Conservation (phyloP, 2,797 vertebrate species). For the Syncerus caffer region DNA sequence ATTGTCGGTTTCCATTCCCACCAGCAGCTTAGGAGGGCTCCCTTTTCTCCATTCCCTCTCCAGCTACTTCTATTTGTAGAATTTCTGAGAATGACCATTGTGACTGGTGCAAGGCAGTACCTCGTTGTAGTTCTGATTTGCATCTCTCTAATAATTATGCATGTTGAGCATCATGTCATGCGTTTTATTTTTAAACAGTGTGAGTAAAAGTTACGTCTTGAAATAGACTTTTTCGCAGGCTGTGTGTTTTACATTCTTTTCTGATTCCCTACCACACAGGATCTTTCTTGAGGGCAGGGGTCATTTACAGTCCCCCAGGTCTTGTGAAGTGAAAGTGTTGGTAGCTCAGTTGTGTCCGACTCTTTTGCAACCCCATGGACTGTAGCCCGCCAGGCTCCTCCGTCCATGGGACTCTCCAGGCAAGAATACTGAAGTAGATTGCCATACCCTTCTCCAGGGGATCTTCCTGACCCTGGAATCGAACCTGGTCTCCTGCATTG, state of each 20-base stretch:
- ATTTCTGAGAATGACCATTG: background rate
- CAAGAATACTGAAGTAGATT: background rate
- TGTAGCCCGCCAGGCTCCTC: background rate
- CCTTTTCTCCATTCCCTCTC: background rate
- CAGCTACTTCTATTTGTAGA: background rate
- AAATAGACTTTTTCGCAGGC: background rate
- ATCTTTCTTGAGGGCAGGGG: background rate
- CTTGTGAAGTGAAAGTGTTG: background rate
- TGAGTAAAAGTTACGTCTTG: background rate
- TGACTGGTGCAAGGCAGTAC: background rate
- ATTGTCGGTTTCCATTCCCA: background rate
- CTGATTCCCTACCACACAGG: background rate
- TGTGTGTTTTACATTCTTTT: background rate
- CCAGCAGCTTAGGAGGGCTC: background rate
- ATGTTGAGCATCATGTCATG: background rate
- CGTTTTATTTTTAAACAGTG: background rate
- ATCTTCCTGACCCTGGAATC: background rate
- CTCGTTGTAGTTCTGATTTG: background rate
- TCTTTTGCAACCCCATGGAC: background rate
- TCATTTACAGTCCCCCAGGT: background rate
- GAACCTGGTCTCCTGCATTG: background rate
- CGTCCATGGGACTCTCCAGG: background rate
- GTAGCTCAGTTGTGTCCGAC: background rate
- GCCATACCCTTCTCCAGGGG: background rate
- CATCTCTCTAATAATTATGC: background rate